These are phyloP conservation scores for Arrhopalites spinosus DNA, from an alignment of 2,888 invertebrate genomes.

Conservation along the genomic window DNA sequence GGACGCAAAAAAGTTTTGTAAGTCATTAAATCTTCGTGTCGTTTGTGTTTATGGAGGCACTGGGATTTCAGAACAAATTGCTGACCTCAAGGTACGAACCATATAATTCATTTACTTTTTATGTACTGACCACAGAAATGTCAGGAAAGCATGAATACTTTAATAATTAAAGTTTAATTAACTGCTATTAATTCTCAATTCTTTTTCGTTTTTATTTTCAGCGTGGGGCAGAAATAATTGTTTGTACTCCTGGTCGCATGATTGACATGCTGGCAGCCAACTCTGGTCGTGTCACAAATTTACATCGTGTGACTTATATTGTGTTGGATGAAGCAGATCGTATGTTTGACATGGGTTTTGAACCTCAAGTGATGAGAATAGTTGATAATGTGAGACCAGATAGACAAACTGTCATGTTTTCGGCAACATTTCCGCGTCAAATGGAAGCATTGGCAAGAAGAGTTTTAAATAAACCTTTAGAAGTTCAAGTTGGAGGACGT, in stretches of 20 bases:
- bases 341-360: slow-evolving; percentile 99
- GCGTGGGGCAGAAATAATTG: slow-evolving; percentile 95
- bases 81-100: slow-evolving; percentile 74
- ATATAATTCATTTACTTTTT: neutral
- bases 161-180: neutral
- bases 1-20: slow-evolving; percentile 93
- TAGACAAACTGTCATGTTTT: slow-evolving; percentile 97
- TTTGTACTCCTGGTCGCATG: slow-evolving; percentile 99
- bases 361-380: slow-evolving; percentile 97
- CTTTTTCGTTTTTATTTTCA: slow-evolving; percentile 20
- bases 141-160: neutral
- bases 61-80: slow-evolving; percentile 94
- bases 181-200: neutral
- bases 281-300: slow-evolving; percentile 90
- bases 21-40: slow-evolving; percentile 79
- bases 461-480: slow-evolving; percentile 91
- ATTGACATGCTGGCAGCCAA: slow-evolving; percentile 99
- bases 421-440: slow-evolving; percentile 97
- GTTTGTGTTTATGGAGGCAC: slow-evolving; percentile 99
- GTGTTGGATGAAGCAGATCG: slow-evolving; percentile 98
- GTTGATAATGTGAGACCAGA: slow-evolving; percentile 97
- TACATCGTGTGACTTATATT: slow-evolving; percentile 94
- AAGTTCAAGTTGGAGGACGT: slow-evolving; percentile 95
- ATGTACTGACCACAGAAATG: neutral
- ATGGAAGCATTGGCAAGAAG: slow-evolving; percentile 97